Conservation (phyloP, 92 coral and sea anemone species). For the Plumapathes pennacea region DNA sequence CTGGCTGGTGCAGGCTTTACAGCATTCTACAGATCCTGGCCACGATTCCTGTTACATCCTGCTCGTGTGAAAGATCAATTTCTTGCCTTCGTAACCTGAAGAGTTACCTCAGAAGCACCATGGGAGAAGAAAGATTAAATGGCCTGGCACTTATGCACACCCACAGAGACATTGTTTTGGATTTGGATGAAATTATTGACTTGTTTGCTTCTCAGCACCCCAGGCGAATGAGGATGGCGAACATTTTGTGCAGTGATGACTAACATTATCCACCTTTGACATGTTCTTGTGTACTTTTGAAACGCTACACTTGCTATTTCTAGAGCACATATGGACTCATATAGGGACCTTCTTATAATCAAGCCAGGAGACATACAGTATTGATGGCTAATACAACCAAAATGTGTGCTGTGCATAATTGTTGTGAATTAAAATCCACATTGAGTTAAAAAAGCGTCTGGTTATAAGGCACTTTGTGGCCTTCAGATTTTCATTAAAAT, state of each 20-base stretch:
- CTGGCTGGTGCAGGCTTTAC: too few species aligned
- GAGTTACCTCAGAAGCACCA: slow-evolving; percentile 25
- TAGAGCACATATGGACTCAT: too few species aligned
- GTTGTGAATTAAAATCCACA: too few species aligned
- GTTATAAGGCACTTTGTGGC: too few species aligned
- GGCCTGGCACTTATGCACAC: slow-evolving; percentile 37
- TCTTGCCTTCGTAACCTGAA: slow-evolving; percentile 38
- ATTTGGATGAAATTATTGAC: slow-evolving; percentile 40
- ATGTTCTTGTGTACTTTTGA: too few species aligned
- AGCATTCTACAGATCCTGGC: slow-evolving; percentile 33
- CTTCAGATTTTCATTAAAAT: too few species aligned
- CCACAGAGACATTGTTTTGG: slow-evolving; percentile 27
- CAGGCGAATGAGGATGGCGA: slow-evolving; percentile 30
- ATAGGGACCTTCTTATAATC: too few species aligned
- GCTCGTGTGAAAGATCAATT: slow-evolving; percentile 38
- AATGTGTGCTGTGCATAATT: too few species aligned
- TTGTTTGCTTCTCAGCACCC: slow-evolving; percentile 43
- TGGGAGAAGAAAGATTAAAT: slow-evolving; percentile 39
- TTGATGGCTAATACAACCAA: too few species aligned
- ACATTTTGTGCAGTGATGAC: slow-evolving; percentile 37
- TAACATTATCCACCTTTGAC: slow-evolving; percentile 2
- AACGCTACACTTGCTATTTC: too few species aligned
- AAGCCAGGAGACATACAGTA: too few species aligned
- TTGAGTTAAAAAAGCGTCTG: too few species aligned
- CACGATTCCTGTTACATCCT: slow-evolving; percentile 40